Percentiles rank a stretch among this genome's conserved stretches.
Evolutionary conservation across 2,888 invertebrate species (phyloP).

Genomic region (Tupiocoris notatus): DNA sequence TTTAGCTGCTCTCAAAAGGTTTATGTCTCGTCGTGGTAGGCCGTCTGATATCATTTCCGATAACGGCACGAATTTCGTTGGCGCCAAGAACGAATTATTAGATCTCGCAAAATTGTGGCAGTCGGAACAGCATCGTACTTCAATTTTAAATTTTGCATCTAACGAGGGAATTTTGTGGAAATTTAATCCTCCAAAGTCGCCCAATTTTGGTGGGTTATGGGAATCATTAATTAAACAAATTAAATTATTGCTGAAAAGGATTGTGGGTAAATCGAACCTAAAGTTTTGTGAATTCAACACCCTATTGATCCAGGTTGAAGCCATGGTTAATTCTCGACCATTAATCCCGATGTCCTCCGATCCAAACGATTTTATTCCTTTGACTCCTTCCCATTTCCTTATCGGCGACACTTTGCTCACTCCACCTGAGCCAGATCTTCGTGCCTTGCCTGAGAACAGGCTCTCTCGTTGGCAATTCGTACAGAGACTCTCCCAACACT

Average conservation of each 20-base stretch:
- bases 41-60: slow-evolving; percentile 50
- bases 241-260: neutral
- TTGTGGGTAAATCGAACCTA: neutral
- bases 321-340: slow-evolving; percentile 28
- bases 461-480: slow-evolving; percentile 22
- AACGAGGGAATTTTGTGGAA: neutral
- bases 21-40: slow-evolving; percentile 49
- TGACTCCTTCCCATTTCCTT: neutral
- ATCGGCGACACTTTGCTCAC: slow-evolving; percentile 1
- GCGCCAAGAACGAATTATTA: slow-evolving; percentile 46
- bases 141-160: too few relatives aligned
- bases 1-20: slow-evolving; percentile 50
- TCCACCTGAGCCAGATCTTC: slow-evolving; percentile 8
- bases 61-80: slow-evolving; percentile 52
- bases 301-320: slow-evolving; percentile 13
- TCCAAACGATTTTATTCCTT: neutral
- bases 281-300: slow-evolving; percentile 16
- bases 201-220: neutral
- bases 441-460: neutral
- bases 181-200: slow-evolving; percentile 1
- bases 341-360: slow-evolving; percentile 11
- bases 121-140: neutral
- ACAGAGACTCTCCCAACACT: neutral
- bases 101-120: slow-evolving; percentile 9
- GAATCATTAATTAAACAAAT: neutral